Percentiles rank a stretch among this genome's conserved stretches.
phyloP scores from a whole-genome alignment of 2,888 invertebrate genomes.

The Tinea pellionella region DNA sequence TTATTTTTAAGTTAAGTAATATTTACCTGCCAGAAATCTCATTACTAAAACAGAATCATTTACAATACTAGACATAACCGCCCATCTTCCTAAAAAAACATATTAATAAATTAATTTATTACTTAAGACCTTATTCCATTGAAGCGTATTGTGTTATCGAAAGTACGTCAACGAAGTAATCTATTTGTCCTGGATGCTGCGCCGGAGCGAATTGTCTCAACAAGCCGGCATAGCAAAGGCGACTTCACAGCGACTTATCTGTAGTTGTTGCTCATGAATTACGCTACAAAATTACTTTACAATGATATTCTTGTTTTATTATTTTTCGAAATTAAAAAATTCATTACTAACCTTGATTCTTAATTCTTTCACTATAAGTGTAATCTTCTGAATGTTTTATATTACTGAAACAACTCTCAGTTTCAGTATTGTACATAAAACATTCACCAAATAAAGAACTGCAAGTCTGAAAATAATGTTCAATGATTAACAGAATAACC shows the following conservation, averaged over 20 bases:
- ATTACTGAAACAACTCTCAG: background rate
- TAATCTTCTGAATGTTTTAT: background rate
- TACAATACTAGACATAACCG: background rate
- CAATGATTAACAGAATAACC: too few species aligned
- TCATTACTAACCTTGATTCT: background rate
- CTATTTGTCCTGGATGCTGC: too few species aligned
- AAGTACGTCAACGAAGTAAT: too few species aligned
- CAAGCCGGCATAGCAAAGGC: too few species aligned
- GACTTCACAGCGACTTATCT: too few species aligned
- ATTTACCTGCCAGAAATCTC: background rate
- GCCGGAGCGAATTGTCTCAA: too few species aligned
- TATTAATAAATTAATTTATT: background rate
- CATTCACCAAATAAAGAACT: background rate
- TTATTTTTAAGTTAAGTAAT: background rate
- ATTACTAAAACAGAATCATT: background rate
- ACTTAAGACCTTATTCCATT: too few species aligned
- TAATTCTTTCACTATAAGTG: background rate
- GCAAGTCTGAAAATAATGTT: background rate
- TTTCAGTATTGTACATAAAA: background rate
- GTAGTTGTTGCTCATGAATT: too few species aligned
- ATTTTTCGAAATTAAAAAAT: too few species aligned
- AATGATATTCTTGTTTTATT: too few species aligned
- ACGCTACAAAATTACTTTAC: too few species aligned
- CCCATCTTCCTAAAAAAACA: background rate
- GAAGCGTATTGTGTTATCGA: too few species aligned